Evolutionary conservation across 2,888 invertebrate species (phyloP).

Genomic region (Platycheirus rosarum): DNA sequence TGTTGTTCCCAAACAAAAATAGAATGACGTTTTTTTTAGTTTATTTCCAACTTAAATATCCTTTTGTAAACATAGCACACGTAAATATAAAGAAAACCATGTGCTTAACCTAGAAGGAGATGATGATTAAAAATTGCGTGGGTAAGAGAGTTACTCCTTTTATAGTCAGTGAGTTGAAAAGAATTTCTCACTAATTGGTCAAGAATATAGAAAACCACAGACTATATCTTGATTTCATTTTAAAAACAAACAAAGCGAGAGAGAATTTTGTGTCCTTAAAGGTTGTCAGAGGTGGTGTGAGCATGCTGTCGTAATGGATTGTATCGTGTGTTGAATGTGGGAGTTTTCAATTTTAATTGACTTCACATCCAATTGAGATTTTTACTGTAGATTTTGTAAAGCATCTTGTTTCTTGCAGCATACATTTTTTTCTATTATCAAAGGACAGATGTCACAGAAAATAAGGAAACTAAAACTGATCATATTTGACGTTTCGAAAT

Average conservation of each 20-base stretch:
- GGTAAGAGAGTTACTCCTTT: constrained; percentile 16
- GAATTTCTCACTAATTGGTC: constrained; percentile 47
- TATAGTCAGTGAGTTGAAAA: neutral
- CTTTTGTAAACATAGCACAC: constrained; percentile 21
- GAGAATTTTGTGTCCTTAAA: constrained; percentile 28
- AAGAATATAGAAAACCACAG: constrained; percentile 30
- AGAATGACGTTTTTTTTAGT: neutral
- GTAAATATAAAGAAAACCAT: neutral
- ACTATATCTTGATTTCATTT: constrained; percentile 45
- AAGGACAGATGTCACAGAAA: too few relatives aligned
- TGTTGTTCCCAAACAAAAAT: neutral
- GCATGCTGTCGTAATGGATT: constrained; percentile 22
- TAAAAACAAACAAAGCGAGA: neutral
- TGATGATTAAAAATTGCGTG: constrained; percentile 32
- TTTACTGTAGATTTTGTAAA: neutral
- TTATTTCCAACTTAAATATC: constrained; percentile 14
- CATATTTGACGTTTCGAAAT: too few relatives aligned
- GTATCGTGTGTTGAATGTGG: constrained; percentile 13
- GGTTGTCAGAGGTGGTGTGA: constrained; percentile 27
- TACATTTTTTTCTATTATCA: too few relatives aligned
- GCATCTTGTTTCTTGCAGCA: too few relatives aligned
- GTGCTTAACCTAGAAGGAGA: neutral
- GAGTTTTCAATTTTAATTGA: constrained; percentile 59
- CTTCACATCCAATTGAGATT: constrained; percentile 32
- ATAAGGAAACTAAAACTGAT: too few relatives aligned